Conservation (phyloP, 2,888 invertebrate species). For the Cryptosula pallasiana region DNA sequence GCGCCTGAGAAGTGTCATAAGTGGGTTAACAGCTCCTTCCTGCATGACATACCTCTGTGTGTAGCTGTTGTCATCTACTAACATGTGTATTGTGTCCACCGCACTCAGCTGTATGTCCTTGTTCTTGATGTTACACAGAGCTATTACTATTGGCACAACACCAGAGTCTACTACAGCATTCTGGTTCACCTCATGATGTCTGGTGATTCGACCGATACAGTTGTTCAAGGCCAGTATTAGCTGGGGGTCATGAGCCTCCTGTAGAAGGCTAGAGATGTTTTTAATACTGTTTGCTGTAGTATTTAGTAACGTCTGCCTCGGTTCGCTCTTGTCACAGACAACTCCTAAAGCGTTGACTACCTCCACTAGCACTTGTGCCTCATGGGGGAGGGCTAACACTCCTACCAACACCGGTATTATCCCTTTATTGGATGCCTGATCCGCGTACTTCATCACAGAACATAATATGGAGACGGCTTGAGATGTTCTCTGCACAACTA, state of each 20-base stretch:
- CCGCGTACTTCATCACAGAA: constrained; percentile 35
- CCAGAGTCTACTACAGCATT: constrained; percentile 40
- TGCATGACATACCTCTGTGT: constrained; percentile 41
- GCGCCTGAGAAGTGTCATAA: constrained; percentile 44
- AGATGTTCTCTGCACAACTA: constrained; percentile 38
- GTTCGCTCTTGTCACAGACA: constrained; percentile 36
- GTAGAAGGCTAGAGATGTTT: constrained; percentile 37
- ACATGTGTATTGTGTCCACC: constrained; percentile 42
- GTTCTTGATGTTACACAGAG: constrained; percentile 35
- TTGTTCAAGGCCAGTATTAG: constrained; percentile 41
- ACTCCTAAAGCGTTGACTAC: constrained; percentile 40
- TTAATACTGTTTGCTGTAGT: constrained; percentile 51
- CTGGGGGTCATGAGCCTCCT: constrained; percentile 35
- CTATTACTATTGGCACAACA: constrained; percentile 38
- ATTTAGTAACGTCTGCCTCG: constrained; percentile 38
- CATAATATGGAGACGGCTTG: constrained; percentile 39
- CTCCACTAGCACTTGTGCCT: constrained; percentile 40
- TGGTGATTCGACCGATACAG: constrained; percentile 37
- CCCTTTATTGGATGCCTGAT: constrained; percentile 38
- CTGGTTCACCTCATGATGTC: constrained; percentile 39
- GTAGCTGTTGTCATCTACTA: constrained; percentile 43
- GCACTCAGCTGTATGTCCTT: constrained; percentile 44
- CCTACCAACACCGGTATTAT: constrained; percentile 41
- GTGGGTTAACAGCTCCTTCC: constrained; percentile 40
- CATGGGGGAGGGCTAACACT: constrained; percentile 34